These are phyloP conservation scores for Allolobophora icterica DNA, from an alignment of 2,888 invertebrate genomes.

Conservation along the genomic window DNA sequence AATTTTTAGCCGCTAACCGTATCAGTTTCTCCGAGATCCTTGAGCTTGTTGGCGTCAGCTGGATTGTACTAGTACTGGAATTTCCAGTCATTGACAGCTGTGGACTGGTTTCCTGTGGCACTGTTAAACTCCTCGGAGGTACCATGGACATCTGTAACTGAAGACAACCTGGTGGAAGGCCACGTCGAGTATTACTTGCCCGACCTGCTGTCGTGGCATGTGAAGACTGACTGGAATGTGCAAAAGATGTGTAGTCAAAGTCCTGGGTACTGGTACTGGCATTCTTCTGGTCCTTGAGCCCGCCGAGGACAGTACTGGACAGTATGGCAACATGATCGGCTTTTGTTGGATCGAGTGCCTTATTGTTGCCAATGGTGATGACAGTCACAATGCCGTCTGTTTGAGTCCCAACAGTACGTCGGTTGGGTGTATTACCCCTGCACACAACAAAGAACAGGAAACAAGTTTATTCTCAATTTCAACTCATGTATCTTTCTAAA, in stretches of 20 bases:
- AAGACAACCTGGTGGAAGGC: background rate
- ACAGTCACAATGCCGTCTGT: slow-evolving; percentile 62
- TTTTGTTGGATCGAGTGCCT: slow-evolving; percentile 49
- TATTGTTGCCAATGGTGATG: slow-evolving; percentile 61
- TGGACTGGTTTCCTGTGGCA: background rate
- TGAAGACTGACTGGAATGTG: slow-evolving; percentile 24
- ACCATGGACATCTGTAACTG: slow-evolving; percentile 5
- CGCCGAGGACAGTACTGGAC: slow-evolving; percentile 35
- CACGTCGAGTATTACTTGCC: background rate
- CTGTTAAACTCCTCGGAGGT: background rate
- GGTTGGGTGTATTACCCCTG: slow-evolving; percentile 26
- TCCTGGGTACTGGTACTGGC: slow-evolving; percentile 48
- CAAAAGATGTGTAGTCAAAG: slow-evolving; percentile 34
- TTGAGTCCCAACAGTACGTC: slow-evolving; percentile 56
- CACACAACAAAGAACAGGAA: slow-evolving; percentile 24
- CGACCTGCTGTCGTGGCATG: background rate
- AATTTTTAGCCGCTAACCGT: background rate
- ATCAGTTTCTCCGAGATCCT: background rate
- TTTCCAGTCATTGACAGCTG: background rate
- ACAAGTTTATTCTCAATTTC: background rate
- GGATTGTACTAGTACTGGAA: background rate
- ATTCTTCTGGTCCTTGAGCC: slow-evolving; percentile 40
- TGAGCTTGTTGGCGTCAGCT: slow-evolving; percentile 27
- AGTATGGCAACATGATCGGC: slow-evolving; percentile 35
- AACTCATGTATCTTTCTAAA: background rate